These are phyloP conservation scores for Bujurquina vittata DNA, from an alignment of 2,113 vertebrate genomes.

Conservation along the genomic window DNA sequence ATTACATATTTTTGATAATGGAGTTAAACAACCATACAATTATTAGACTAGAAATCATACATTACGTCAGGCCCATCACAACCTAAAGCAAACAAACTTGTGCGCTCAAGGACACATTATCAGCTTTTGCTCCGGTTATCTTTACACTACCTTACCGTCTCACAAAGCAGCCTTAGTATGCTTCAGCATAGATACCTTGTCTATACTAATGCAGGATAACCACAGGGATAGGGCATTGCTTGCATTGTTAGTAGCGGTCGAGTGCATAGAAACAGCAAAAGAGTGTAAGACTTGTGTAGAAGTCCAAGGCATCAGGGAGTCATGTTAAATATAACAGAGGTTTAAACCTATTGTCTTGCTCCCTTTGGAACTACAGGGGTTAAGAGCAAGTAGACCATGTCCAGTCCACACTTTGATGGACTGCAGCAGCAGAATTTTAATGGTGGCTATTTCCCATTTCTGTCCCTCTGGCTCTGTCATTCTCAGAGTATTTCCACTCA, in stretches of 20 bases:
- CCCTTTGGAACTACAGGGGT: conserved; percentile 40
- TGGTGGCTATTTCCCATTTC: conserved; percentile 51
- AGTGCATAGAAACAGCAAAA: conserved; percentile 22
- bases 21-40: background rate
- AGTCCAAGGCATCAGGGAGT: conserved; percentile 21
- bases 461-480: background rate
- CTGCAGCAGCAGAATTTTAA: conserved; percentile 58
- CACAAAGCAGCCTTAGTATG: background rate
- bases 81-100: background rate
- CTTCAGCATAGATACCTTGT: background rate
- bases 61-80: background rate
- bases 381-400: conserved; percentile 51
- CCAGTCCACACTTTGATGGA: conserved; percentile 66
- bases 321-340: conserved; percentile 29
- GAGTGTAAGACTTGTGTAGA: background rate
- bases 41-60: background rate
- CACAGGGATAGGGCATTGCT: background rate
- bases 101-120: background rate
- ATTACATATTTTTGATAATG: background rate
- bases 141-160: background rate
- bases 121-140: background rate
- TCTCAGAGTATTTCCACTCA: background rate
- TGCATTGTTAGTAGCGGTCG: background rate
- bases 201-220: conserved; percentile 9
- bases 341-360: conserved; percentile 58